Percentiles rank a stretch among this genome's conserved stretches.
Conservation (phyloP, 2,797 vertebrate species). For the Anabacerthia variegaticeps region DNA sequence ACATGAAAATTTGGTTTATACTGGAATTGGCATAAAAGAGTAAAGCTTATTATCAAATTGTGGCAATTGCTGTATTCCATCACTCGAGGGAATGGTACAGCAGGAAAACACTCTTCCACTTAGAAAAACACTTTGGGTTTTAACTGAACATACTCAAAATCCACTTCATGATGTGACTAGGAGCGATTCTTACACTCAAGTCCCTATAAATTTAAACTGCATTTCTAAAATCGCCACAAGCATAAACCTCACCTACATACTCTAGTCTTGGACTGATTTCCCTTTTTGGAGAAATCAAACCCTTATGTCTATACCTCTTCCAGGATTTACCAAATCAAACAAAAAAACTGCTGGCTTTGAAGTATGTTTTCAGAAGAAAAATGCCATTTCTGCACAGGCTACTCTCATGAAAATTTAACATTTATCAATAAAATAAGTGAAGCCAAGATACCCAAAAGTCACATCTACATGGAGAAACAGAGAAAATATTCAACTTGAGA, state of each 20-base stretch:
- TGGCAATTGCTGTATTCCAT: constrained; percentile 10
- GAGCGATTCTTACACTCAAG: background rate
- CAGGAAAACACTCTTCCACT: background rate
- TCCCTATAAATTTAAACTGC: background rate
- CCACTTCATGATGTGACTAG: background rate
- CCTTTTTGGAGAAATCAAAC: background rate
- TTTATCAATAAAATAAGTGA: constrained; percentile 52
- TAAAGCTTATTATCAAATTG: constrained; percentile 35
- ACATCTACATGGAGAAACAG: constrained; percentile 17
- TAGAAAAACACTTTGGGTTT: background rate
- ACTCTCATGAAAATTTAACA: constrained; percentile 48
- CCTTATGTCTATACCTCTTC: background rate
- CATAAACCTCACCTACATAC: background rate
- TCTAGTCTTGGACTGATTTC: background rate
- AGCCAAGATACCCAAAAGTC: constrained; percentile 51
- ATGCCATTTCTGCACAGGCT: constrained; percentile 39
- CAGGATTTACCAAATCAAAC: constrained; percentile 49
- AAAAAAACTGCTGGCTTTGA: background rate
- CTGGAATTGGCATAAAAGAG: constrained; percentile 51
- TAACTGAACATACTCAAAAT: background rate
- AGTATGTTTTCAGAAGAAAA: constrained; percentile 26
- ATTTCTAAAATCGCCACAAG: background rate
- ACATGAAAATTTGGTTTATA: constrained; percentile 48
- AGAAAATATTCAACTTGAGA: constrained; percentile 45
- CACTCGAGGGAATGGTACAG: background rate